Percentiles rank a stretch among this genome's conserved stretches.
These are phyloP conservation scores for Seriola dumerili DNA, from an alignment of 2,113 vertebrate species.

Conservation along the genomic window DNA sequence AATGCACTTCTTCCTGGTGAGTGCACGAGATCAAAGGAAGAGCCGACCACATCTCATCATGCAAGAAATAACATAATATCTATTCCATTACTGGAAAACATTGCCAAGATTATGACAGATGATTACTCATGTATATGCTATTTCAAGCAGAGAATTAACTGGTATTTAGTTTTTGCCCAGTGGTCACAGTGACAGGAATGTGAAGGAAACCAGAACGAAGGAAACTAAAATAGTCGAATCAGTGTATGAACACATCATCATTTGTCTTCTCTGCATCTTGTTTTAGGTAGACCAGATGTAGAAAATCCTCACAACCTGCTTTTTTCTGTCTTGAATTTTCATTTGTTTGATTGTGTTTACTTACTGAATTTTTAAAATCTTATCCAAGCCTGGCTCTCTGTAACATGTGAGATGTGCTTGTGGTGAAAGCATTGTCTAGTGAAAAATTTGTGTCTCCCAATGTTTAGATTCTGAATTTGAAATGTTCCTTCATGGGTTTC, in stretches of 20 bases:
- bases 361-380: neutral
- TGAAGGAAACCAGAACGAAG: conserved; percentile 30
- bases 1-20: conserved; percentile 78
- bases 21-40: conserved; percentile 81
- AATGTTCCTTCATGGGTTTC: neutral
- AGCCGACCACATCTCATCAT: conserved; percentile 68
- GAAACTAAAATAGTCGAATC: conserved; percentile 21
- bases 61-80: conserved; percentile 76
- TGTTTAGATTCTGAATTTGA: neutral
- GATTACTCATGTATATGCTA: conserved; percentile 71
- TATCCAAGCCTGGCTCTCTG: neutral
- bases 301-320: neutral
- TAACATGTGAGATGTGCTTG: neutral
- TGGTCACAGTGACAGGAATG: conserved; percentile 56
- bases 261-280: neutral
- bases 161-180: conserved; percentile 65
- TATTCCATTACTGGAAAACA: conserved; percentile 73
- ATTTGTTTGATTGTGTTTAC: neutral
- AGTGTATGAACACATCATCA: conserved; percentile 32
- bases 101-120: conserved; percentile 73
- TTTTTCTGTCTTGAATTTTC: neutral
- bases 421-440: neutral
- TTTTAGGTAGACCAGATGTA: neutral
- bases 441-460: neutral
- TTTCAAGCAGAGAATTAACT: conserved; percentile 76